These are phyloP conservation scores for Tetragonula carbonaria DNA, from an alignment of 2,888 invertebrate species.

Conservation along the genomic window DNA sequence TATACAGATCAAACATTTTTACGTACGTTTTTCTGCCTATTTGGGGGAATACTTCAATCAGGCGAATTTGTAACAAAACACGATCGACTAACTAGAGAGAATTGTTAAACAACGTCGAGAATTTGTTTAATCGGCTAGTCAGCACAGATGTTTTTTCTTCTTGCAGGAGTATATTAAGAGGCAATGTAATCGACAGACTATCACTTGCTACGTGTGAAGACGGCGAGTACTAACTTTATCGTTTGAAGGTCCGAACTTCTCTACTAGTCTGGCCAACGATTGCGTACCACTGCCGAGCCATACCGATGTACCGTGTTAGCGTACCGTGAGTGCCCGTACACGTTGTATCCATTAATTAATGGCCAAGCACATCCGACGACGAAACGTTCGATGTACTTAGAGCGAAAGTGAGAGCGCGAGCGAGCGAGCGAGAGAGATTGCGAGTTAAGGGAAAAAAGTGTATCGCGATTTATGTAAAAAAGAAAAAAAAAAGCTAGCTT, in stretches of 20 bases:
- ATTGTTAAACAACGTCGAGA: background rate
- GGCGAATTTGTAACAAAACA: slow-evolving; percentile 62
- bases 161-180: slow-evolving; percentile 47
- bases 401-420: background rate
- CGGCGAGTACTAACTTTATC: slow-evolving; percentile 36
- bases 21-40: background rate
- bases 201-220: slow-evolving; percentile 28
- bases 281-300: slow-evolving; percentile 53
- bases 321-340: slow-evolving; percentile 57
- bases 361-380: slow-evolving; percentile 57
- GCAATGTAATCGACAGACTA: slow-evolving; percentile 25
- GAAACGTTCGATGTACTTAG: slow-evolving; percentile 64
- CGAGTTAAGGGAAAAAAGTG: background rate
- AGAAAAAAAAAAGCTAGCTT: background rate
- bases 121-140: slow-evolving; percentile 46
- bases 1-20: slow-evolving; percentile 3
- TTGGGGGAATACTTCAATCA: background rate
- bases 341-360: slow-evolving; percentile 58
- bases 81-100: background rate
- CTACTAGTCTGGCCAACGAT: slow-evolving; percentile 58
- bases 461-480: slow-evolving; percentile 13
- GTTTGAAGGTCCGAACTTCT: slow-evolving; percentile 54
- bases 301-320: slow-evolving; percentile 56
- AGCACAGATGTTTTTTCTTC: slow-evolving; percentile 48
- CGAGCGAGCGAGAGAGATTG: background rate